Conservation (phyloP, 53 echinoderm and acorn worm species). For the Echinarachnius parma region DNA sequence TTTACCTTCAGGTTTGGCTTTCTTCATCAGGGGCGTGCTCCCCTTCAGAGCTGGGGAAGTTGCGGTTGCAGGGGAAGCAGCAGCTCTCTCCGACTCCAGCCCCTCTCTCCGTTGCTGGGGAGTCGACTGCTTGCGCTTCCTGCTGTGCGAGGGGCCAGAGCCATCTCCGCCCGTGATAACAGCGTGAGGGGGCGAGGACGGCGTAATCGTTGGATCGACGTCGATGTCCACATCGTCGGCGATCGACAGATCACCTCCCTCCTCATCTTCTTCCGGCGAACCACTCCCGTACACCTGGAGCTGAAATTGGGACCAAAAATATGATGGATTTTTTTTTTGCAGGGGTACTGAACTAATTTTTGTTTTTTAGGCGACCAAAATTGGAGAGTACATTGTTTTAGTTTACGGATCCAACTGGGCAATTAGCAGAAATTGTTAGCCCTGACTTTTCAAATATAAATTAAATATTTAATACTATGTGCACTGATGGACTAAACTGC, state of each 20-base stretch:
- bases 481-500: too few species aligned
- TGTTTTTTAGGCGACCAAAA: too few species aligned
- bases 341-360: too few species aligned
- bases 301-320: too few species aligned
- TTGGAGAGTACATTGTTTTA: too few species aligned
- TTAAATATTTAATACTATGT: too few species aligned
- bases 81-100: conserved; percentile 24
- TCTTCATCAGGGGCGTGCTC: conserved; percentile 25
- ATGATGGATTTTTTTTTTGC: too few species aligned
- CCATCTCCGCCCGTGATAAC: conserved; percentile 16
- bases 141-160: conserved; percentile 27
- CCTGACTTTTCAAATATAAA: too few species aligned
- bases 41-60: conserved; percentile 11
- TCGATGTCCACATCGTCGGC: conserved; percentile 17
- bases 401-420: too few species aligned
- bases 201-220: conserved; percentile 12
- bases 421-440: too few species aligned
- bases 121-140: conserved; percentile 73
- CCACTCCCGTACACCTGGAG: conserved; percentile 28
- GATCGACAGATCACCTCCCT: conserved; percentile 31
- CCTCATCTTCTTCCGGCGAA: conserved; percentile 12
- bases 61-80: not conserved
- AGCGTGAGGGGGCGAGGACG: conserved; percentile 21
- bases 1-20: conserved; percentile 28
- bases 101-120: conserved; percentile 64